Evolutionary conservation across 1,140 invertebrate genomes (phyloP), one percentile per base, ranked within the genome.

Genomic region (Drosophila lacteicornis): DNA sequence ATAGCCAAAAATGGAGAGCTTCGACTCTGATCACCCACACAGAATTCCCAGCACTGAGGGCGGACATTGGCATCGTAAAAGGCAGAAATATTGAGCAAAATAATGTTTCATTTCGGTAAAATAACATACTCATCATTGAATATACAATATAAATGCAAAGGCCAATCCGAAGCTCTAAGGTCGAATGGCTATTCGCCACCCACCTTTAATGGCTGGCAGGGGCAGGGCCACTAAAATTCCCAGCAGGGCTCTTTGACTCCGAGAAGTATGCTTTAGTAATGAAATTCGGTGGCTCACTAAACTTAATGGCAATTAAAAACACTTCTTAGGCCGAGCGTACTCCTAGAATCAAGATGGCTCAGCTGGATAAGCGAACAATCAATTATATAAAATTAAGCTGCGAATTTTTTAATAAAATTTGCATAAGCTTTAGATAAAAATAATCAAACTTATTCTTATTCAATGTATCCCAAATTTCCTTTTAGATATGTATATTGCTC

Each of bases 31-130:
- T 25, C 56, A 36, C 45, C 25, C 58, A 13, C 36, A 4, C 27
- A 45, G 61, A 45, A 67, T 53, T 46, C 49, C 62, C 66, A 27
- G 61, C 47, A n/a, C 47, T n/a, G 12, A 36, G 45, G 57, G 57
- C 56, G 67, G 43, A 15, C 73, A 74, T 63, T 82, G 63, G 57
- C 65, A 75, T 71, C 83, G 80, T 86, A 87, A 87, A 80, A 70
- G 80, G 62, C 60, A 57, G 76, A 80, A 77, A 88, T 87, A 80
- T 76, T 66, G 60, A 69, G 66, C 57, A 86, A 76, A 69, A 71
- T 84, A 83, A 80, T 80, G 69, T 74, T 90, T 88, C 84, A 88
- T 88, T 87, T 80, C 73, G 84, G 78, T 80, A 88, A 87, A 80
- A 87, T 75, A 88, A 80, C 76, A 88, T 66, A 67, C 84, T 75